A percentile compares a stretch with the other conserved stretches of the same genome.
Evolutionary conservation across 2,888 invertebrate genomes (phyloP).

Genomic region (Cerceris ruficornis): DNA sequence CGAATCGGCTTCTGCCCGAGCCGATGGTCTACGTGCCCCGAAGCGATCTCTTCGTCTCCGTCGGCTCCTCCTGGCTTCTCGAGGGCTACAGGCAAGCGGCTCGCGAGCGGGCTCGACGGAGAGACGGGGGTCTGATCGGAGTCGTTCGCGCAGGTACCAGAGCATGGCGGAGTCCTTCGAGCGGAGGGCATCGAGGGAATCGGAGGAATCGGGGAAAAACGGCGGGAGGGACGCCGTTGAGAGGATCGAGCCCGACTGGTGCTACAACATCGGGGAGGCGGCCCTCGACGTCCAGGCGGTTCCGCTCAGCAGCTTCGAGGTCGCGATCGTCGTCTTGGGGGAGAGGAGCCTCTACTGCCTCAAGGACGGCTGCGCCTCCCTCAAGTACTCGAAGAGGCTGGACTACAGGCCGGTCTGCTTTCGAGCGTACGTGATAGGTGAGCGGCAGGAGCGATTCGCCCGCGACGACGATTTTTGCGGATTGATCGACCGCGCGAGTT

Average conservation of each 20-base stretch:
- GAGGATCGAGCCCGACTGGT: conserved; percentile 89
- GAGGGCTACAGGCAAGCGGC: conserved; percentile 91
- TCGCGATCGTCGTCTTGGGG: conserved; percentile 90
- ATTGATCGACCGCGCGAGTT: conserved; percentile 25
- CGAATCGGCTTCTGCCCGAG: conserved; percentile 91
- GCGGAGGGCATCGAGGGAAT: conserved; percentile 44
- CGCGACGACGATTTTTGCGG: not conserved
- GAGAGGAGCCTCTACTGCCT: conserved; percentile 93
- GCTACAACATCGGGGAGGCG: conserved; percentile 91
- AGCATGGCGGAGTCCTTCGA: conserved; percentile 79
- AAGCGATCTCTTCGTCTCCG: conserved; percentile 93
- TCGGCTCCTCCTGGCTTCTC: conserved; percentile 91
- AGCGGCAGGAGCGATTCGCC: conserved; percentile 16
- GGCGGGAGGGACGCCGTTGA: conserved; percentile 80
- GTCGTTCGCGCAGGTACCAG: conserved; percentile 75
- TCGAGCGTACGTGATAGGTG: conserved; percentile 87
- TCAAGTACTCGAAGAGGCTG: conserved; percentile 92
- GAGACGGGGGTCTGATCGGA: not conserved
- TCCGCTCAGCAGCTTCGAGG: conserved; percentile 85
- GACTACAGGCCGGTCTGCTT: conserved; percentile 92
- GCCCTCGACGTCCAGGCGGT: conserved; percentile 86
- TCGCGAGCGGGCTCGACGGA: too few relatives aligned
- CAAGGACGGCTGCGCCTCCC: conserved; percentile 88
- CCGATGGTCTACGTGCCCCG: conserved; percentile 91
- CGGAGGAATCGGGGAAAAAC: not conserved